phyloP scores from a whole-genome alignment of 2,888 invertebrate genomes.

The Falcaria lacertinaria region DNA sequence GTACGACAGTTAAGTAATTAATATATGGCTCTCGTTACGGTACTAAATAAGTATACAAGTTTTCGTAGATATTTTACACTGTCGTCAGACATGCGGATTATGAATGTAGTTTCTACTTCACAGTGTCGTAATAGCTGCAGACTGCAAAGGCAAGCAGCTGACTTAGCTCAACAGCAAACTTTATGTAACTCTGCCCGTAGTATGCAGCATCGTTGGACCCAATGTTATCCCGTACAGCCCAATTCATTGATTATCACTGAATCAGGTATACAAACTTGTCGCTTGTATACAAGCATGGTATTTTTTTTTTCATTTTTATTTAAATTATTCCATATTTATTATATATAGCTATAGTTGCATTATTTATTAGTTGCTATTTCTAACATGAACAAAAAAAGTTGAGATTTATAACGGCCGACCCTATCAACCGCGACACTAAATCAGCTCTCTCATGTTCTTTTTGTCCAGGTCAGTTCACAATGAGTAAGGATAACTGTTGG shows the following conservation, averaged over 20 bases:
- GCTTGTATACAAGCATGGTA: no score
- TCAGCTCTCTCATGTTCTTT: background rate
- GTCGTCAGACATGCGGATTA: background rate
- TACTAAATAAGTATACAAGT: no score
- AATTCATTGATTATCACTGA: no score
- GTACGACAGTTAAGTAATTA: background rate
- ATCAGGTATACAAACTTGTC: no score
- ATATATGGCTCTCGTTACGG: no score
- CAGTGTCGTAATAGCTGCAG: constrained; percentile 31
- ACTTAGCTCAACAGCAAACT: constrained; percentile 54
- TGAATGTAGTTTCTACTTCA: constrained; percentile 5
- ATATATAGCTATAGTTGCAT: no score
- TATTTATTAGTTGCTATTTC: no score
- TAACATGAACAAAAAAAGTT: no score
- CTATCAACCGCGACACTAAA: background rate
- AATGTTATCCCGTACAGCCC: constrained; percentile 36
- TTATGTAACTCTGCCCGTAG: constrained; percentile 45
- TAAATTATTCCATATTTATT: no score
- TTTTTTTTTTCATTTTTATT: background rate
- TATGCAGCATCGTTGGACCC: constrained; percentile 32
- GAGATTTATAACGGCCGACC: background rate
- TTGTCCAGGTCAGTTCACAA: background rate
- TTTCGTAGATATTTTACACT: no score
- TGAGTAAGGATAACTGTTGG: background rate
- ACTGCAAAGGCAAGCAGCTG: constrained; percentile 32